Conservation (phyloP, 1,140 invertebrate genomes). For the Zelostemma sp. region DNA sequence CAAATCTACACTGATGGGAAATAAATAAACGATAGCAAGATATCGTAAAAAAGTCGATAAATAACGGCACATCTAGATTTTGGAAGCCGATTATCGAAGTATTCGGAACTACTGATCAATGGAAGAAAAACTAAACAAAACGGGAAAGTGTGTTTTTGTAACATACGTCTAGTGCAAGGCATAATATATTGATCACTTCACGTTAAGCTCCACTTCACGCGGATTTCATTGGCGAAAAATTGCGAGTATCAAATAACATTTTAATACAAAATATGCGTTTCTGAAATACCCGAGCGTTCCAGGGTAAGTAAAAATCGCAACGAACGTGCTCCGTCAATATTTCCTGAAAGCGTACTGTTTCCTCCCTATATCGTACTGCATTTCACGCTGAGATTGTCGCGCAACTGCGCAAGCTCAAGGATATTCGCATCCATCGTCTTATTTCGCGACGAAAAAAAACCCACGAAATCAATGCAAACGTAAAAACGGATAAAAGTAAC, state of each 20-base stretch:
- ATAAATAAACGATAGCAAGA: no score
- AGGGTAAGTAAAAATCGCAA: slow-evolving; percentile 8
- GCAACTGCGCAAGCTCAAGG: slow-evolving; percentile 26
- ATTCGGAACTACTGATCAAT: no score
- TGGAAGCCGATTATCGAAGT: no score
- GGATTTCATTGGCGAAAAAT: neutral
- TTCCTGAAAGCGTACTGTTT: slow-evolving; percentile 1
- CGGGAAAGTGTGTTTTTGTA: slow-evolving; percentile 36
- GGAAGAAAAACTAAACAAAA: no score
- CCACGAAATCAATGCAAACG: neutral
- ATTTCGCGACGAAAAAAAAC: no score
- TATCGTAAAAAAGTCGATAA: no score
- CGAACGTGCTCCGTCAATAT: neutral
- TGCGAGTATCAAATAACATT: slow-evolving; percentile 29
- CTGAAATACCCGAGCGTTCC: slow-evolving; percentile 7
- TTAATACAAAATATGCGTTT: slow-evolving; percentile 9
- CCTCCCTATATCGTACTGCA: neutral
- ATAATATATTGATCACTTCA: slow-evolving; percentile 49
- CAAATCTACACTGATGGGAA: no score
- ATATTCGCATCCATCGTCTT: no score
- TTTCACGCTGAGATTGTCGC: neutral
- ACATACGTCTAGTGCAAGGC: slow-evolving; percentile 49
- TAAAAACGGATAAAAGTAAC: no score
- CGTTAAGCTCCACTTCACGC: slow-evolving; percentile 31
- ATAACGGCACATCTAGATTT: no score